Percentiles rank a stretch among this genome's conserved stretches.
Evolutionary conservation across 2,888 invertebrate species (phyloP).

Genomic region (Gasteruption jaculator): DNA sequence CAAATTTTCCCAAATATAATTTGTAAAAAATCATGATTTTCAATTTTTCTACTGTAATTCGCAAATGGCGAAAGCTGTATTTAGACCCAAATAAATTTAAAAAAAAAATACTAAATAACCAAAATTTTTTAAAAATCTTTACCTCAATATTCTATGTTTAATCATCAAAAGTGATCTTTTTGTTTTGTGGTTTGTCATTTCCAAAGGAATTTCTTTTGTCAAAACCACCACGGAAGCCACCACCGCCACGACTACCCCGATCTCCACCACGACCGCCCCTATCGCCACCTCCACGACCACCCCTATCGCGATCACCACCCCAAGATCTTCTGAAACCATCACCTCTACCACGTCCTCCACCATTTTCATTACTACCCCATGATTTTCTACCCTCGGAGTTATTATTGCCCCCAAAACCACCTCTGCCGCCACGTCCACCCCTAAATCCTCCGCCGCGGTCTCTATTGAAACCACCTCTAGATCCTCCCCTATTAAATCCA

Average conservation of each 20-base stretch:
- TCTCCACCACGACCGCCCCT: constrained; percentile 47
- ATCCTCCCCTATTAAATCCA: constrained; percentile 23
- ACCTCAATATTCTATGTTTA: constrained; percentile 30
- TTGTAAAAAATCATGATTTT: too few species aligned
- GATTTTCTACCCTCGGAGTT: constrained; percentile 36
- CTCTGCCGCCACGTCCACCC: constrained; percentile 31
- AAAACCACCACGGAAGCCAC: constrained; percentile 56
- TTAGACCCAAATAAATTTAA: too few species aligned
- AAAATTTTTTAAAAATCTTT: constrained; percentile 13
- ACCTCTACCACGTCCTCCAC: constrained; percentile 32
- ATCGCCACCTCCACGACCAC: constrained; percentile 34
- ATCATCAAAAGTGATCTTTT: constrained; percentile 70
- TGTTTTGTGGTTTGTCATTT: constrained; percentile 59
- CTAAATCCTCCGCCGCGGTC: constrained; percentile 35
- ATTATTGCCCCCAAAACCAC: constrained; percentile 37
- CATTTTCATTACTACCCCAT: constrained; percentile 36
- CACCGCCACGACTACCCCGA: constrained; percentile 34
- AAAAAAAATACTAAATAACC: constrained; percentile 2
- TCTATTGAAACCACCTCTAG: constrained; percentile 39
- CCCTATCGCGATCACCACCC: constrained; percentile 29
- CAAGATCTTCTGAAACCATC: constrained; percentile 39
- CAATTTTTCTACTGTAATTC: too few species aligned
- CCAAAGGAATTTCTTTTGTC: constrained; percentile 47
- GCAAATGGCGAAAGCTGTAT: constrained; percentile 3
- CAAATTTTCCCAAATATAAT: constrained; percentile 24